These are phyloP conservation scores for Channallabes apus DNA, from an alignment of 2,797 vertebrate species.

Conservation along the genomic window DNA sequence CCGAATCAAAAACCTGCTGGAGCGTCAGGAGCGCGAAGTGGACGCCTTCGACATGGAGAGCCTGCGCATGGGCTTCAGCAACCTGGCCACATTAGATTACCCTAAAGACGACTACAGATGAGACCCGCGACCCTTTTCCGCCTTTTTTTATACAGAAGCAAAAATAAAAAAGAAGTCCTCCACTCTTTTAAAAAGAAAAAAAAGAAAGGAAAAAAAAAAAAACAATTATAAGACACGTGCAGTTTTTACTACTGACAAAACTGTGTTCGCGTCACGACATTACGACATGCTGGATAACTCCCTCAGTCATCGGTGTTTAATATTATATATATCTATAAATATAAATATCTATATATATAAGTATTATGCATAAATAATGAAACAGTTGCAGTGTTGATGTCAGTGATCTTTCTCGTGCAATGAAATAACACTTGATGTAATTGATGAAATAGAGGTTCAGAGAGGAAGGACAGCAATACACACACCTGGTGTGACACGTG, in stretches of 20 bases:
- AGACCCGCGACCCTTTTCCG: conserved; percentile 66
- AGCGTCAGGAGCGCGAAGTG: conserved; percentile 93
- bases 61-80: conserved; percentile 91
- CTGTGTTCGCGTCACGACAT: conserved; percentile 72
- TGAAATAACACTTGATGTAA: conserved; percentile 80
- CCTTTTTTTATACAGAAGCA: conserved; percentile 11
- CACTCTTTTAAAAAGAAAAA: conserved; percentile 13
- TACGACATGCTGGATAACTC: conserved; percentile 80
- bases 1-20: conserved; percentile 92
- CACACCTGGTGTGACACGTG: neutral
- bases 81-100: conserved; percentile 91
- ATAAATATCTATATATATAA: conserved; percentile 47
- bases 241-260: conserved; percentile 77
- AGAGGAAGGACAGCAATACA: conserved; percentile 47
- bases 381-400: conserved; percentile 79
- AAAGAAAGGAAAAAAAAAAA: too few relatives aligned
- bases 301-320: conserved; percentile 74
- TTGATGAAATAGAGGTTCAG: conserved; percentile 58
- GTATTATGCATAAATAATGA: conserved; percentile 59
- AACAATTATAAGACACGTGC: neutral
- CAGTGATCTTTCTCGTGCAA: conserved; percentile 82
- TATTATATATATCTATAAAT: conserved; percentile 61
- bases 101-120: conserved; percentile 99
- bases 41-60: conserved; percentile 97
- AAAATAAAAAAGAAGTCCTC: conserved; percentile 40